Base-by-base conservation (phyloP, 2,113 vertebrate genomes). In the Xenotilapia leptura region DNA sequence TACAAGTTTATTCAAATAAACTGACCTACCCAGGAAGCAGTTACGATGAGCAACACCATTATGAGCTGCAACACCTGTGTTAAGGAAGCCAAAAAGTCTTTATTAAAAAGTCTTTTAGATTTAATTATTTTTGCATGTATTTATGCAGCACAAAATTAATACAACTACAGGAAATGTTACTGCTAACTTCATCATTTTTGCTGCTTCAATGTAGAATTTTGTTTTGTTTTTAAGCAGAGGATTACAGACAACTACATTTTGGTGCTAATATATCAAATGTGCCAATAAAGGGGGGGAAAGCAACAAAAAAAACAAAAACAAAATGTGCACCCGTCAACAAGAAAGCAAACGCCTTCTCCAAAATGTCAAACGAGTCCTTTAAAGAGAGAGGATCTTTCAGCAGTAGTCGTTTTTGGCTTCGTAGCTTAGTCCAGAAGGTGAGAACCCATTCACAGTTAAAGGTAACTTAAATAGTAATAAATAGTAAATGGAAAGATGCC, bases 391-490 rank as follows among this genome's bases (percentile, higher is more conserved):
- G 58, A 11, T 81, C 12, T 49, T 80, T 53, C 21, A 58, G 31
- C 45, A 47, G 80, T 38, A 77, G 28, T 47, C 17, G 17, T 90
- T 90, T 93, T 92, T 94, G 91, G 90, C 88, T 84, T 91, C 73
- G 75, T 53, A 90, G 92, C 85, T 86, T 79, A 77, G 87, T 92
- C 79, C 84, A 89, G 54, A 84, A 81, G 84, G 36, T 75, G 83
- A 92, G 80, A 90, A 92, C 60, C 79, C 40, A 28, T 94, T 94
- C 90, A 94, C 92, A 93, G 86, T 91, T 86, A 89, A 83, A 90
- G 84, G 83, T 84, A 79, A 83, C 75, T 53, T 81, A 28, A 49
- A 82, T 65, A 60, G 86, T 88, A 86, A 90, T 86, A 93, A 92
- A 93, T 92, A 94, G 58, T 58, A 53, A 91, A 89, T 82, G 47